Evolutionary conservation across 2,797 vertebrate species (phyloP).

Genomic region (Bryconaethiops microstoma): DNA sequence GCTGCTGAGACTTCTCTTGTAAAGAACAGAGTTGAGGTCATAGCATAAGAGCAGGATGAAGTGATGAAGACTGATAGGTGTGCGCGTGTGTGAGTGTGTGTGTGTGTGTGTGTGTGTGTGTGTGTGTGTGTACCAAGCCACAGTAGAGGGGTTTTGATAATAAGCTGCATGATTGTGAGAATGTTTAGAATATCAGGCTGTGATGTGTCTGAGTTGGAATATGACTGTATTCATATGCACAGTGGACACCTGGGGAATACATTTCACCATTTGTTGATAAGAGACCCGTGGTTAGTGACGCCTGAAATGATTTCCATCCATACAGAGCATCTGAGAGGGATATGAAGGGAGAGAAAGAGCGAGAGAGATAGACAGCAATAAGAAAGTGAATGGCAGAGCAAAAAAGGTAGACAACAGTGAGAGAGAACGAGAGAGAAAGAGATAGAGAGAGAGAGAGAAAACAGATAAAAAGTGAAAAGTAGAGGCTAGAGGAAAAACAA

Average conservation of each 20-base stretch:
- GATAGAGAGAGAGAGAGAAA: background rate
- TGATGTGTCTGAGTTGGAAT: conserved; percentile 68
- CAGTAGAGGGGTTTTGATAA: conserved; percentile 18
- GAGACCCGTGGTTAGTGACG: conserved; percentile 73
- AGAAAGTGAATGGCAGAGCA: conserved; percentile 26
- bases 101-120: background rate
- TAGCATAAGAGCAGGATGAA: conserved; percentile 3
- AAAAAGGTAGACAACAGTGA: background rate
- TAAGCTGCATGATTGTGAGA: conserved; percentile 30
- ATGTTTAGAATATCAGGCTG: conserved; percentile 36
- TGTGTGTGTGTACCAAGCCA: background rate
- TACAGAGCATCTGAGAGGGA: conserved; percentile 59
- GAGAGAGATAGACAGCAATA: conserved; percentile 4
- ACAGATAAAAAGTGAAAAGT: background rate
- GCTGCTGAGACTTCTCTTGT: background rate
- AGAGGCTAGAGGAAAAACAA: conserved; percentile 4
- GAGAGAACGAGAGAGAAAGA: conserved; percentile 5
- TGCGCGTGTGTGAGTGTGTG: background rate
- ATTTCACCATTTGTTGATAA: conserved; percentile 78
- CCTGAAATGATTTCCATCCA: conserved; percentile 78
- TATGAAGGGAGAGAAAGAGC: conserved; percentile 32
- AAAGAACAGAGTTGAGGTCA: conserved; percentile 19
- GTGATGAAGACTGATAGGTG: conserved; percentile 19
- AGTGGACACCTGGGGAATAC: conserved; percentile 72
- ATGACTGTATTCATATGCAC: conserved; percentile 73